These are phyloP conservation scores for Calephelis perditalis DNA, from an alignment of 2,888 invertebrate genomes.

Conservation along the genomic window DNA sequence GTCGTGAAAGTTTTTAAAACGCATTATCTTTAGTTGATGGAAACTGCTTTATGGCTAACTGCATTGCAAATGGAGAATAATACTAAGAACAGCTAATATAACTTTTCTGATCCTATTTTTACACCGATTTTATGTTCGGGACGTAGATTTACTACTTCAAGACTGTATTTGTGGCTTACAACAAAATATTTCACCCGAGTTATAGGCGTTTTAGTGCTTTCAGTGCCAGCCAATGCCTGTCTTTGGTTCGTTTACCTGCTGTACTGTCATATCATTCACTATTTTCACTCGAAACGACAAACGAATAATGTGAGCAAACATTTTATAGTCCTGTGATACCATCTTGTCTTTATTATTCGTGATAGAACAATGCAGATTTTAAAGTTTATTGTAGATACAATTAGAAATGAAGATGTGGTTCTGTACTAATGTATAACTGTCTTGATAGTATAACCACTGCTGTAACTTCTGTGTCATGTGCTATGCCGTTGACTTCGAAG, in stretches of 20 bases:
- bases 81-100: constrained; percentile 24
- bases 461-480: too few relatives aligned
- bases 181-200: constrained; percentile 48
- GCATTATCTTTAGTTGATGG: constrained; percentile 16
- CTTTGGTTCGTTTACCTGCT: constrained; percentile 49
- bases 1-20: constrained; percentile 45
- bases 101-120: constrained; percentile 48
- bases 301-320: too few relatives aligned
- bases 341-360: too few relatives aligned
- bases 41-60: constrained; percentile 21
- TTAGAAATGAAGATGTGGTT: too few relatives aligned
- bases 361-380: too few relatives aligned
- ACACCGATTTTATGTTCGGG: constrained; percentile 44
- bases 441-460: too few relatives aligned
- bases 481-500: constrained; percentile 1
- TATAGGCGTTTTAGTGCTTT: constrained; percentile 53
- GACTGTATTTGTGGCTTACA: constrained; percentile 51
- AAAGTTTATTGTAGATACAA: too few relatives aligned
- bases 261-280: constrained; percentile 44
- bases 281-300: constrained; percentile 30
- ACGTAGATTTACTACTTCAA: constrained; percentile 51
- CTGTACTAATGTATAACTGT: too few relatives aligned
- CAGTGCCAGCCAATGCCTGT: constrained; percentile 47
- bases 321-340: too few relatives aligned
- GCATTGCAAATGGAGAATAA: constrained; percentile 14